Base-by-base conservation (phyloP, 2,797 vertebrate genomes). In the Helostoma temminkii region DNA sequence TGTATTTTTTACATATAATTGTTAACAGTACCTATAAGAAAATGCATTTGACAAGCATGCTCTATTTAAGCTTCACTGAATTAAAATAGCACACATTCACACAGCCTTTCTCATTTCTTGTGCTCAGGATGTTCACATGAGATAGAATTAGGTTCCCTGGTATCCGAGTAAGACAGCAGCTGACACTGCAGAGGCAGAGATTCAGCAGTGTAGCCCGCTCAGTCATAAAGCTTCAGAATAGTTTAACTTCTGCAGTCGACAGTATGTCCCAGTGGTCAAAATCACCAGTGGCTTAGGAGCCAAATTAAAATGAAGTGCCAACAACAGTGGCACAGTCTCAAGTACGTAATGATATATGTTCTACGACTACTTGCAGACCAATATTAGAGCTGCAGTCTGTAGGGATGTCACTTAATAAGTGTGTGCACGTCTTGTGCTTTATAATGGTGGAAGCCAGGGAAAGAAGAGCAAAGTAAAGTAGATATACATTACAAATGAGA, bases 221-320 rank as follows among this genome's bases (percentile, higher is more conserved):
- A 45, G 76, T 81, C 80, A 79, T 75, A 77, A 74, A 28, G 81
- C 87, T 79, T 88, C 90, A 82, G 85, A 89, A 89, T 87, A 87
- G 87, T 89, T 88, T 80, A 89, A 88, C 65, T 84, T 71, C 56
- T 73, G 66, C 76, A 78, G 85, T 74, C 77, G 92, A 93, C 92
- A 91, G 83, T 78, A 79, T 85, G 86, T 91, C 92, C 90, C 91
- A 73, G 78, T 43, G 89, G 88, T 86, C 63, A 46, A 78, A 87
- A 72, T 80, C 78, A 70, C 83, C 82, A 71, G 87, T 73, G 87
- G 83, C 84, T 76, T 71, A 53, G 81, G 84, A 89, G 81, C 76
- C 88, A 90, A 89, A 92, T 90, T 91, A 92, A 92, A 92, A 89
- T 83, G 78, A 89, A 88, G 86, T 32, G 79, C 86, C 91, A 90